A percentile compares a stretch with the other conserved stretches of the same genome.
phyloP scores from a whole-genome alignment of 1,140 invertebrate genomes.

The Dreissena polymorpha region DNA sequence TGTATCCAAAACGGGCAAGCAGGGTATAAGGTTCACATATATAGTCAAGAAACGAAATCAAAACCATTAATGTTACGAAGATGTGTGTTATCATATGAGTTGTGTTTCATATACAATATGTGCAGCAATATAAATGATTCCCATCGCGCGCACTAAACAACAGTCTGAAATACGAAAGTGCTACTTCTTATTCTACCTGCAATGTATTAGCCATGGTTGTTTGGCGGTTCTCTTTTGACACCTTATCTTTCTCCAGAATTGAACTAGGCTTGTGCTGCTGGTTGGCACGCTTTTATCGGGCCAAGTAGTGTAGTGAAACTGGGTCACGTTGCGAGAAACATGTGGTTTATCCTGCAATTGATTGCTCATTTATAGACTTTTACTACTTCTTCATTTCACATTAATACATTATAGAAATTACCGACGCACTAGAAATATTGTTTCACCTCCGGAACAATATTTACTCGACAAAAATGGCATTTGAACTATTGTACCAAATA shows the following conservation, averaged over 20 bases:
- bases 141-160: too few relatives aligned
- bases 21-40: too few relatives aligned
- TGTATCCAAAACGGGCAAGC: too few relatives aligned
- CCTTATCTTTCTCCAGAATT: slow-evolving; percentile 81
- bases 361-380: not conserved
- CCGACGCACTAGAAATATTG: not conserved
- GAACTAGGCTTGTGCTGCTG: slow-evolving; percentile 82
- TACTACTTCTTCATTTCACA: not conserved
- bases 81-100: too few relatives aligned
- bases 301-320: slow-evolving; percentile 84
- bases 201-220: slow-evolving; percentile 62
- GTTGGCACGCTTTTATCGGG: slow-evolving; percentile 85
- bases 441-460: not conserved
- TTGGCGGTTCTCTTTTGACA: slow-evolving; percentile 18
- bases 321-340: slow-evolving; percentile 75
- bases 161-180: not conserved
- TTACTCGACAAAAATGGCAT: too few relatives aligned
- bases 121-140: too few relatives aligned
- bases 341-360: slow-evolving; percentile 9
- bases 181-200: slow-evolving; percentile 51
- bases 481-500: too few relatives aligned
- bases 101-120: too few relatives aligned
- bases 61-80: too few relatives aligned
- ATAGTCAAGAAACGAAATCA: too few relatives aligned
- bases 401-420: not conserved